Evolutionary conservation across 2,888 invertebrate species (phyloP).

Genomic region (Macrophya annulata): DNA sequence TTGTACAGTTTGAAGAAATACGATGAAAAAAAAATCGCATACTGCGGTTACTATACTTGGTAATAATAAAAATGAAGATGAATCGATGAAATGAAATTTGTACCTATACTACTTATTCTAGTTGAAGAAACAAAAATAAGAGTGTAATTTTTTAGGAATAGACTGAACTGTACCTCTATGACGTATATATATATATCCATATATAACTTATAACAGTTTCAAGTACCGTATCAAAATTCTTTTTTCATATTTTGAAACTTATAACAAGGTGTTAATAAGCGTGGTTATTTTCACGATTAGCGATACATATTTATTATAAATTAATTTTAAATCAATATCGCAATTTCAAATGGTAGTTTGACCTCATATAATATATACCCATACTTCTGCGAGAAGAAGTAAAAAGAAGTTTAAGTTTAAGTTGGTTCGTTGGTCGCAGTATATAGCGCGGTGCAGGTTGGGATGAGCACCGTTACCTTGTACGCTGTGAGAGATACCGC

Average conservation of each 20-base stretch:
- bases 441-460: conserved; percentile 55
- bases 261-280: background rate
- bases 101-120: no score
- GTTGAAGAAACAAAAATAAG: background rate
- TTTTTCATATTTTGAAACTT: background rate
- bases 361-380: background rate
- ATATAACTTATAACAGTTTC: background rate
- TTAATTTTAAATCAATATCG: background rate
- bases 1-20: background rate
- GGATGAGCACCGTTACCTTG: conserved; percentile 74
- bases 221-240: conserved; percentile 3
- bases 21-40: no score
- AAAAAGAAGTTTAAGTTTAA: background rate
- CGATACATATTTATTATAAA: background rate
- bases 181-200: background rate
- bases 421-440: background rate
- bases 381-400: background rate
- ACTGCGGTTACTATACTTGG: no score
- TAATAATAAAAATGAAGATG: background rate
- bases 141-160: background rate
- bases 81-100: background rate
- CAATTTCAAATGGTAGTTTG: background rate
- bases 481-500: conserved; percentile 64
- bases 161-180: background rate
- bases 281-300: background rate